Percentiles rank a stretch among this genome's conserved stretches.
phyloP scores from a whole-genome alignment of 2,797 vertebrate genomes.

The Gastrophryne carolinensis region DNA sequence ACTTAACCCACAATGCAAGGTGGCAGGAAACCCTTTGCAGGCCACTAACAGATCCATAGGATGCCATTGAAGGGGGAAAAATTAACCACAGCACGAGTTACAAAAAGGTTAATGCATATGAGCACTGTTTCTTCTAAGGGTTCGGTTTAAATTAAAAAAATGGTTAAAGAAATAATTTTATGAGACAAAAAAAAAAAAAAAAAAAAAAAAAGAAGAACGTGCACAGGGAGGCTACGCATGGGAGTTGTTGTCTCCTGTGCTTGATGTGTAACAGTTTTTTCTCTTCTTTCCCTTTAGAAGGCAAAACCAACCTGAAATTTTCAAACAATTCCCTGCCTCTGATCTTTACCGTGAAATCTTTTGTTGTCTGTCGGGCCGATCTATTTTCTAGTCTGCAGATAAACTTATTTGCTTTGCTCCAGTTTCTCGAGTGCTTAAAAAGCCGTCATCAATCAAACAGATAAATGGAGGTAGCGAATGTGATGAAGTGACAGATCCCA shows the following conservation, averaged over 20 bases:
- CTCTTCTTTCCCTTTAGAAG: not conserved
- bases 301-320: slow-evolving; percentile 8
- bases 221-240: not conserved
- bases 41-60: too few relatives aligned
- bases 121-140: too few relatives aligned
- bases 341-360: slow-evolving; percentile 34
- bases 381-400: slow-evolving; percentile 33
- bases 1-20: too few relatives aligned
- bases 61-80: too few relatives aligned
- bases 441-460: slow-evolving; percentile 47
- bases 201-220: not conserved
- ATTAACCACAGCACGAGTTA: too few relatives aligned
- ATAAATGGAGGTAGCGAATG: slow-evolving; percentile 29
- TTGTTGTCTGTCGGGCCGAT: slow-evolving; percentile 30
- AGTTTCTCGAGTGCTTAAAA: slow-evolving; percentile 33
- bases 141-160: too few relatives aligned
- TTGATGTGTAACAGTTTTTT: slow-evolving; percentile 14
- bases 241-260: slow-evolving; percentile 2
- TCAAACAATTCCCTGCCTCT: slow-evolving; percentile 3
- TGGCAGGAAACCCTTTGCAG: too few relatives aligned
- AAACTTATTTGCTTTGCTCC: slow-evolving; percentile 34
- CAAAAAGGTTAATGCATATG: not conserved
- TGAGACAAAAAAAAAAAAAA: not conserved
- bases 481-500: slow-evolving; percentile 25
- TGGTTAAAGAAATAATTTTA: too few relatives aligned